phyloP scores from a whole-genome alignment of 2,888 invertebrate species.

The Tortricodes alternella region DNA sequence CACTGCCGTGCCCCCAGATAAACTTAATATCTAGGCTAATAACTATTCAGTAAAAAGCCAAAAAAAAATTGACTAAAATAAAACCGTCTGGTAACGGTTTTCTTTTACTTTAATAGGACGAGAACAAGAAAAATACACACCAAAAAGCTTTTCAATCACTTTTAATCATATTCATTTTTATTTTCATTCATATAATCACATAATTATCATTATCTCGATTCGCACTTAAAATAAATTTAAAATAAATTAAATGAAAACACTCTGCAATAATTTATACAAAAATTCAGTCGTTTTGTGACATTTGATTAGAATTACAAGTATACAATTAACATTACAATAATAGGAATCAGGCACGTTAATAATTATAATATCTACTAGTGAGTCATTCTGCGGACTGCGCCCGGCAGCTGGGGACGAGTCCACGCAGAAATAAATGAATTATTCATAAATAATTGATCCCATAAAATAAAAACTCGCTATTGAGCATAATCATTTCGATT shows the following conservation, averaged over 20 bases:
- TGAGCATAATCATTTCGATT: conserved; percentile 75
- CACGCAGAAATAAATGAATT: conserved; percentile 53
- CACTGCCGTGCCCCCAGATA: too few species aligned
- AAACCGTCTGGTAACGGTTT: too few species aligned
- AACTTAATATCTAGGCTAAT: too few species aligned
- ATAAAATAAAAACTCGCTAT: conserved; percentile 68
- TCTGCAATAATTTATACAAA: conserved; percentile 80
- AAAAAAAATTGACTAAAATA: too few species aligned
- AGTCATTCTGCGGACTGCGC: conserved; percentile 44
- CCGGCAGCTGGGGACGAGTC: conserved; percentile 55
- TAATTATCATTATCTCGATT: conserved; percentile 80
- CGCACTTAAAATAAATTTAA: conserved; percentile 80
- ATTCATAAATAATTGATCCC: conserved; percentile 57
- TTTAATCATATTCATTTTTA: conserved; percentile 79
- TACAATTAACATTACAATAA: conserved; percentile 78
- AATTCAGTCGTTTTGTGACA: conserved; percentile 80
- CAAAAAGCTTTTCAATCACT: conserved; percentile 62
- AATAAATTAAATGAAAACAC: conserved; percentile 72
- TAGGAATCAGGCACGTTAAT: conserved; percentile 81
- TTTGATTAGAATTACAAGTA: conserved; percentile 76
- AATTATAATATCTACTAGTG: conserved; percentile 64
- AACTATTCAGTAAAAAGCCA: too few species aligned
- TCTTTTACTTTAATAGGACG: neutral
- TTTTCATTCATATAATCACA: conserved; percentile 79
- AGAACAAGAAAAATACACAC: conserved; percentile 39